Percentiles rank a stretch among this genome's conserved stretches.
Evolutionary conservation across 2,113 vertebrate genomes (phyloP).

Genomic region (Corapipo altera): DNA sequence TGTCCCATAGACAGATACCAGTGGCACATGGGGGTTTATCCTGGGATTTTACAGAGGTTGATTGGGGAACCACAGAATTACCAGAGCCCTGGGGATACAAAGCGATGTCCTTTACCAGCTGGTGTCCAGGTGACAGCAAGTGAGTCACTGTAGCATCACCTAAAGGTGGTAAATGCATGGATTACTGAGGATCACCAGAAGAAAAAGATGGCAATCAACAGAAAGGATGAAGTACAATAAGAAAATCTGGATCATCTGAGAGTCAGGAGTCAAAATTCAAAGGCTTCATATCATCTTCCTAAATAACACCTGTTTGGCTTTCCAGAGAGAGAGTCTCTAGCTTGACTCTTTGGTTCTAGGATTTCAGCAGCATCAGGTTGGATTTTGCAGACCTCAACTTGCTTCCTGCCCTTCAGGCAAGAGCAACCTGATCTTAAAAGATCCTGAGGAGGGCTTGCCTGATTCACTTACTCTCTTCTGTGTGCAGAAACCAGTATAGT

Average conservation of each 20-base stretch:
- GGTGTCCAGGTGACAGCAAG: neutral
- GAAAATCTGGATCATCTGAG: neutral
- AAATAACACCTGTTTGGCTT: neutral
- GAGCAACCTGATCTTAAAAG: neutral
- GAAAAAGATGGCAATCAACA: neutral
- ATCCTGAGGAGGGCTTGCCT: neutral
- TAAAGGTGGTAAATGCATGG: neutral
- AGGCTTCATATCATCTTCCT: neutral
- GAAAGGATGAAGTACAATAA: neutral
- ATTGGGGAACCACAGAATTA: neutral
- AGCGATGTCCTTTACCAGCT: neutral
- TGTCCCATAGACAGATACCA: neutral
- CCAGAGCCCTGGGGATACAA: neutral
- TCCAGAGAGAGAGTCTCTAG: neutral
- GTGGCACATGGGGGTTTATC: neutral
- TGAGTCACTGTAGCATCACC: neutral
- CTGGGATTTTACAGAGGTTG: neutral
- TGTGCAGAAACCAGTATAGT: neutral
- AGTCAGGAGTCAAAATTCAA: neutral
- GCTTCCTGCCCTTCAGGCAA: neutral
- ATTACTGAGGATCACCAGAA: neutral
- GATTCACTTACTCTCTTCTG: neutral
- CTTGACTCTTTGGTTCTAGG: neutral
- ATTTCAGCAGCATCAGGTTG: neutral
- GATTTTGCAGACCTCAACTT: neutral